These are phyloP conservation scores for Eidolon helvum DNA, from an alignment of 2,113 vertebrate genomes.

Conservation along the genomic window DNA sequence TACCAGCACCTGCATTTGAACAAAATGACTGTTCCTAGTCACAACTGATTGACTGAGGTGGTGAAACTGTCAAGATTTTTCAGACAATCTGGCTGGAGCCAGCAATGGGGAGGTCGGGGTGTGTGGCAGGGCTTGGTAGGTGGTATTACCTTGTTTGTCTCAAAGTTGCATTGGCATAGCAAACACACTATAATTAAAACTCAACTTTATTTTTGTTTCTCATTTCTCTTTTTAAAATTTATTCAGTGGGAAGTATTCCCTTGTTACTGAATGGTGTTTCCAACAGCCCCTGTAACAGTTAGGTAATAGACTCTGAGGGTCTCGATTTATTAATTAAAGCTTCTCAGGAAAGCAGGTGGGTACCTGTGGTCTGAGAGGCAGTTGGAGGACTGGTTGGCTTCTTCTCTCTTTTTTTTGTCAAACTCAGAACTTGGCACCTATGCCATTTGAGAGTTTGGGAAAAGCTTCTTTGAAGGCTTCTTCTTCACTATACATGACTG, in stretches of 20 bases:
- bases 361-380: neutral
- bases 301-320: neutral
- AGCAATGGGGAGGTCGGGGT: neutral
- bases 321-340: neutral
- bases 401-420: neutral
- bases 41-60: neutral
- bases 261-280: neutral
- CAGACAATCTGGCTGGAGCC: neutral
- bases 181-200: neutral
- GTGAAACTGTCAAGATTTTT: neutral
- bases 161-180: neutral
- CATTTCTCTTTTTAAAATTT: neutral
- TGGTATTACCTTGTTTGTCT: neutral
- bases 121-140: too few species aligned
- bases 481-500: slow-evolving; percentile 16
- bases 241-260: neutral
- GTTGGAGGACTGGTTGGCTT: neutral
- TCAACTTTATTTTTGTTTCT: neutral
- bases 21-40: neutral
- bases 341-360: neutral
- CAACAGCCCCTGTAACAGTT: neutral
- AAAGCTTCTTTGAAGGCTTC: neutral
- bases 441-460: neutral
- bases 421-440: neutral
- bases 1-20: neutral